phyloP scores from a whole-genome alignment of 2,797 vertebrate species.

The Megalops cyprinoides region DNA sequence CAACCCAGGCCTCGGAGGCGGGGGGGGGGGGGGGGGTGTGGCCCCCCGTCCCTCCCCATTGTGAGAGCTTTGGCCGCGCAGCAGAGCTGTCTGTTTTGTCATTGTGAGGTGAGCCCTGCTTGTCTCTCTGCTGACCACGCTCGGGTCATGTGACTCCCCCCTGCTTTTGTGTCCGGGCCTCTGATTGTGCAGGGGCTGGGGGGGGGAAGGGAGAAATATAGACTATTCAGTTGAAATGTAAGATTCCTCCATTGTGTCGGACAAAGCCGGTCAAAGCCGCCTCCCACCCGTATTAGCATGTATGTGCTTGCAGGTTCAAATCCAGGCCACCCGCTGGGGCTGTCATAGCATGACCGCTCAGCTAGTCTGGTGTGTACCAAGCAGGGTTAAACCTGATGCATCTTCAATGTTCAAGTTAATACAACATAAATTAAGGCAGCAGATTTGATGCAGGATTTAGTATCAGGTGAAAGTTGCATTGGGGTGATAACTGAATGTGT shows the following conservation, averaged over 20 bases:
- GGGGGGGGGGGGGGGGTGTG: not conserved
- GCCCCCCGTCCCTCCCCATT: not conserved
- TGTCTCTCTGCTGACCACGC: not conserved
- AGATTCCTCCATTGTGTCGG: not conserved
- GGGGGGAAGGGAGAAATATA: not conserved
- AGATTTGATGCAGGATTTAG: no score
- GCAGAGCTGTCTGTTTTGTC: not conserved
- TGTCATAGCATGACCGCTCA: no score
- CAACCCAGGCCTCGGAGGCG: no score
- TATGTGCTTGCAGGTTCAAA: no score
- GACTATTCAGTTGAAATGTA: not conserved
- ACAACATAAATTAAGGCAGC: no score
- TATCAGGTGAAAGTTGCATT: no score
- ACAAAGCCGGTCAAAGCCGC: constrained; percentile 1
- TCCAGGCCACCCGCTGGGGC: no score
- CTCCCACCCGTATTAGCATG: not conserved
- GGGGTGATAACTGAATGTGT: no score
- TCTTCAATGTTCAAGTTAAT: no score
- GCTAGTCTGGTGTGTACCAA: no score
- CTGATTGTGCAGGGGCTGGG: not conserved
- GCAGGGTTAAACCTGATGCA: no score
- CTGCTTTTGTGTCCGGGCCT: not conserved
- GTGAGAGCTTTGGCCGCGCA: not conserved
- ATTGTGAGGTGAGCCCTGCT: not conserved
- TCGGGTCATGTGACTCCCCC: not conserved